Evolutionary conservation across 2,113 vertebrate genomes (phyloP), one percentile per base, ranked within the genome.

Genomic region (Albula goreensis): DNA sequence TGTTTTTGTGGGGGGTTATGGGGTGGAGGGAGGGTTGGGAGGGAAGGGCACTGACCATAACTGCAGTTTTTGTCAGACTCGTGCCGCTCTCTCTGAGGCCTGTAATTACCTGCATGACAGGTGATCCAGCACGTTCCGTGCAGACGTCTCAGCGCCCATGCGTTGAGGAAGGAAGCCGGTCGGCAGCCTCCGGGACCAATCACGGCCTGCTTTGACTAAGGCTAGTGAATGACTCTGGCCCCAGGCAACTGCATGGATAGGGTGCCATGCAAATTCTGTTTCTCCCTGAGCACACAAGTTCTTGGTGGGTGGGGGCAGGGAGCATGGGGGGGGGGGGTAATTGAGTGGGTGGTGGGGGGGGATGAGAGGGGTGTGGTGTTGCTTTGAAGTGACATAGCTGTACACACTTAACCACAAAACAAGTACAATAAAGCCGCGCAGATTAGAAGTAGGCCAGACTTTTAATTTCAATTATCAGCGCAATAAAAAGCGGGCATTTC

Each of bases 191-290:
- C 31, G 31, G 53, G 53, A 56, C 53, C 41, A 31, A 70, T 66
- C 82, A 49, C 82, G 41, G 12, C 82, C 56, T 52, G 53, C 53
- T 83, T 50, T 83, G 82, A 48, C 60, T 57, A 83, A 70, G 66
- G 22, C 56, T 41, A 19, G 25, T 57, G 48, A 19, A 50, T 41
- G 53, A 11, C 56, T 50, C 41, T 0, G 82, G 31, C 50, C 57
- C 7, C 1, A 7, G 17, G 52, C 53, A 63, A 56, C 13, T 17
- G n/a, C 17, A 19, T 25, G 11, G 53, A 12, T 7, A 12, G 53
- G 53, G 56, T 31, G n/a, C 56, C 53, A 83, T 63, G 50, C 80
- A 51, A 81, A 52, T 81, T n/a, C n/a, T 25, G 80, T 50, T 50
- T 52, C 81, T 15, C 81, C 56, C 25, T 83, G 57, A 57, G 81